phyloP scores from a whole-genome alignment of 2,888 invertebrate genomes.

The Corbicula japonica region DNA sequence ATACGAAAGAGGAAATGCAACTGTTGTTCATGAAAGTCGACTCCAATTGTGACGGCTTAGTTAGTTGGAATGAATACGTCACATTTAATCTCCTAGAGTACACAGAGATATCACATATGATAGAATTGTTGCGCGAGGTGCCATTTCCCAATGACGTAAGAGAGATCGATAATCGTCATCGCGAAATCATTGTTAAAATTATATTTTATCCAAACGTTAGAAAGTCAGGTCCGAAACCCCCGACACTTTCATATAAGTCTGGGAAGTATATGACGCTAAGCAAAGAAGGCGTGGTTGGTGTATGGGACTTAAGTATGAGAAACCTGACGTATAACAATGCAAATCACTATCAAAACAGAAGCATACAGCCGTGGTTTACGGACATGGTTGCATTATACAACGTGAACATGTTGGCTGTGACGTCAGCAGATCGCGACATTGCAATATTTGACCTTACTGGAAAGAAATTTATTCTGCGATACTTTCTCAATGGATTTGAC shows the following conservation, averaged over 20 bases:
- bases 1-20: constrained; percentile 80
- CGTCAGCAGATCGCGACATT: constrained; percentile 92
- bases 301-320: constrained; percentile 92
- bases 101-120: constrained; percentile 82
- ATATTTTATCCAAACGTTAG: constrained; percentile 74
- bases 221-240: constrained; percentile 51
- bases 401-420: constrained; percentile 92
- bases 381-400: constrained; percentile 92
- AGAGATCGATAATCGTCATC: constrained; percentile 90
- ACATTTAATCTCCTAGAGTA: constrained; percentile 92
- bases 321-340: constrained; percentile 81
- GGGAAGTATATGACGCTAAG: constrained; percentile 92
- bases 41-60: constrained; percentile 88
- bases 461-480: constrained; percentile 88
- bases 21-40: constrained; percentile 86
- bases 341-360: constrained; percentile 87
- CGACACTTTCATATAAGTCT: constrained; percentile 88
- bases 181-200: constrained; percentile 89
- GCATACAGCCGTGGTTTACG: constrained; percentile 90
- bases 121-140: constrained; percentile 74
- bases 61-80: constrained; percentile 93
- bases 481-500: constrained; percentile 89
- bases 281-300: constrained; percentile 92
- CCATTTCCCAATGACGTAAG: constrained; percentile 84
- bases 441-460: constrained; percentile 91